Evolutionary conservation across 2,113 vertebrate genomes (phyloP).

Genomic region (Chinchilla lanigera): DNA sequence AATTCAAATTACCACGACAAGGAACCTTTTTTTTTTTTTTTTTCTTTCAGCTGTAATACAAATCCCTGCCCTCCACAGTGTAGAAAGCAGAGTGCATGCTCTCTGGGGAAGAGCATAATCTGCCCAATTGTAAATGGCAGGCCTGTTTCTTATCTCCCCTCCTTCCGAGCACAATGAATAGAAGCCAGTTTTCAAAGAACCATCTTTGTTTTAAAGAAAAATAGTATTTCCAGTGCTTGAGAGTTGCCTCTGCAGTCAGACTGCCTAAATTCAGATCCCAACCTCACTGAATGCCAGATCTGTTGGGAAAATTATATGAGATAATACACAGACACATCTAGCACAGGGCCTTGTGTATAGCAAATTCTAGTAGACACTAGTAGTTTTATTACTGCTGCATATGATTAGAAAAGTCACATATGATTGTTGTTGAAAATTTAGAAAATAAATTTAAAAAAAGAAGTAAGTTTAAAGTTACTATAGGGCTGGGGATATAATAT

Average conservation of each 20-base stretch:
- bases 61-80: not conserved
- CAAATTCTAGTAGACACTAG: not conserved
- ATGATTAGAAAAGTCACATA: not conserved
- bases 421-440: not conserved
- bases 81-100: not conserved
- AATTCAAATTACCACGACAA: not conserved
- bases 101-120: not conserved
- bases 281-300: not conserved
- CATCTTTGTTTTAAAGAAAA: constrained; percentile 32
- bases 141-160: not conserved
- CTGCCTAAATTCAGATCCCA: not conserved
- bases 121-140: fast-evolving
- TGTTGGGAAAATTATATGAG: not conserved
- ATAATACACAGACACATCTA: not conserved
- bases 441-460: not conserved
- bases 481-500: not conserved
- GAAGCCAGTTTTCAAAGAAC: not conserved
- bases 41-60: not conserved
- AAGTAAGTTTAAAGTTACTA: not conserved
- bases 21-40: not conserved
- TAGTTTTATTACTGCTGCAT: not conserved
- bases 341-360: not conserved
- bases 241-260: not conserved
- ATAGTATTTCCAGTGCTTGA: not conserved
- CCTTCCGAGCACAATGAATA: not conserved